phyloP scores from a whole-genome alignment of 2,113 vertebrate species.

The Xiphophorus maculatus region DNA sequence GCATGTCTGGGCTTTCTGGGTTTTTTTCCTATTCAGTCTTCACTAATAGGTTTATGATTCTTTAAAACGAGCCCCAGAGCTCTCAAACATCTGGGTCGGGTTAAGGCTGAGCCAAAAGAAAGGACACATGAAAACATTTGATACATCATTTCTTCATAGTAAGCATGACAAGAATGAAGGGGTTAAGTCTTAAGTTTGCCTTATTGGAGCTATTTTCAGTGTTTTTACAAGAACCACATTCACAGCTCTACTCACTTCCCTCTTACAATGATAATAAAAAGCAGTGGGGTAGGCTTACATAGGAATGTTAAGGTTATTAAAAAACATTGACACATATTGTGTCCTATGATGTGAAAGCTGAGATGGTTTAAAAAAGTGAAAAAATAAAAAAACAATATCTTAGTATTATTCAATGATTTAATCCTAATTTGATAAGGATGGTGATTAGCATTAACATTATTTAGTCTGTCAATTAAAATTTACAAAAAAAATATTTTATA shows the following conservation, averaged over 20 bases:
- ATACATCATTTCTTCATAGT: constrained; percentile 63
- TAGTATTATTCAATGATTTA: too few relatives aligned
- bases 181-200: constrained; percentile 32
- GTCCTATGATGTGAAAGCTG: neutral
- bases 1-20: constrained; percentile 30
- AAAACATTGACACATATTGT: neutral
- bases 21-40: neutral
- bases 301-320: neutral
- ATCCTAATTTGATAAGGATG: neutral
- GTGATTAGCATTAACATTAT: too few relatives aligned
- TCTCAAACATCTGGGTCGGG: constrained; percentile 72
- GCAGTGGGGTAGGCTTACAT: constrained; percentile 17
- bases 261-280: constrained; percentile 19
- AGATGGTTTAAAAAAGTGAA: too few relatives aligned
- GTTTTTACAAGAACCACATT: constrained; percentile 48
- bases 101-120: constrained; percentile 71
- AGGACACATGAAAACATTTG: constrained; percentile 70
- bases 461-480: too few relatives aligned
- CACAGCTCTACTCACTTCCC: constrained; percentile 32
- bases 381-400: neutral
- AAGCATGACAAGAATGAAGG: constrained; percentile 49
- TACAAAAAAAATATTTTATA: too few relatives aligned
- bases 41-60: constrained; percentile 73
- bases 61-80: constrained; percentile 54
- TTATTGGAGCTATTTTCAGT: constrained; percentile 28